Evolutionary conservation across 2,888 invertebrate species (phyloP), one percentile per base, ranked within the genome.

Genomic region (Physocephala rufipes): DNA sequence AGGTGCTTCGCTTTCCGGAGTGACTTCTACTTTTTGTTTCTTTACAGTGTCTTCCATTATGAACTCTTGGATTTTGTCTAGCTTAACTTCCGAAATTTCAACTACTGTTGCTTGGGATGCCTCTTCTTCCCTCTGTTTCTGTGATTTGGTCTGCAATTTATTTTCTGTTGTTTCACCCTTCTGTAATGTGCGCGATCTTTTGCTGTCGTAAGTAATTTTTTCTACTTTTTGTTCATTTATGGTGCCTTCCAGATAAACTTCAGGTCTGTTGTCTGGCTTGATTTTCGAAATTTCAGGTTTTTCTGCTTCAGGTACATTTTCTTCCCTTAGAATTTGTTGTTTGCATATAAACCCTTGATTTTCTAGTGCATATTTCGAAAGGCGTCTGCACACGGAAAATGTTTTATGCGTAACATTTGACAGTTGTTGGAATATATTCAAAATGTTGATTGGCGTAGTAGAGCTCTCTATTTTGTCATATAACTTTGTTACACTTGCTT

Each of bases 401-500:
- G 73, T 65, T 9, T 28, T 59, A 7, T 28, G 15, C n/a, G 73
- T 74, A 9, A 74, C n/a, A 1, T 51, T 21, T 5, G 58, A 30
- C 47, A 73, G 47, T 30, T 76, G 61, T 47, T 77, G 75, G 30
- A 74, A 77, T 24, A 80, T 63, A 26, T 69, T 71, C 9, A 77
- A 70, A 70, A 1, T 75, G 26, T 4, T 61, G 67, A 62, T 75
- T 70, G 19, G 73, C 74, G 1, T 73, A 53, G 77, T 58, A 24
- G 69, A 72, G 12, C 76, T 76, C 53, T 81, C 81, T 47, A 81
- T 78, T 4, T 73, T 76, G 21, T 81, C 81, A 63, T 79, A 69
- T 47, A 49, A 65, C 1, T 51, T 28, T n/a, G 79, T 63, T 77
- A 77, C 74, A 58, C 71, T 24, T 1, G 69, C 4, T 73, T 81